Conservation (phyloP, 2,888 invertebrate species). For the Caenorhabditis imperialis region DNA sequence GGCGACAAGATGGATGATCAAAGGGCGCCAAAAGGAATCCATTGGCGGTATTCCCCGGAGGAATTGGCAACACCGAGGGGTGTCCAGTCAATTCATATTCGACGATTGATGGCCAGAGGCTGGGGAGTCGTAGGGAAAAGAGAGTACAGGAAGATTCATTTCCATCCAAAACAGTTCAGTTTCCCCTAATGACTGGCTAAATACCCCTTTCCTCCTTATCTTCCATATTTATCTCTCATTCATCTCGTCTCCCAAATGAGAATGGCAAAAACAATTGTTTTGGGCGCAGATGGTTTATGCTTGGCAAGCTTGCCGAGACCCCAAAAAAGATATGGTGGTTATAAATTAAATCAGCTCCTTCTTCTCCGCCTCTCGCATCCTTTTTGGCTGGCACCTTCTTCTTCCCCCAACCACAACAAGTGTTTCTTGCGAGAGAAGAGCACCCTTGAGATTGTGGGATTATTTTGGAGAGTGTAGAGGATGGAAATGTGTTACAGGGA, state of each 20-base stretch:
- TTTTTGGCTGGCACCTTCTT: conserved; percentile 1
- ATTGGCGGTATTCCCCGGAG: conserved; percentile 25
- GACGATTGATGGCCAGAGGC: conserved; percentile 49
- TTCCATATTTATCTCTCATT: conserved; percentile 26
- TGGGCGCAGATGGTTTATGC: conserved; percentile 51
- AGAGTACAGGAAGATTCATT: background rate
- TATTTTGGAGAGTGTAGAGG: conserved; percentile 24
- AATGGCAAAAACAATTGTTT: conserved; percentile 54
- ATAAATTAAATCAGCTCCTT: conserved; percentile 49
- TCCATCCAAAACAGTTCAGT: conserved; percentile 1
- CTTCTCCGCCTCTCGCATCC: conserved; percentile 19
- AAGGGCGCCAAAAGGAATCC: conserved; percentile 42
- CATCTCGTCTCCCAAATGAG: conserved; percentile 9
- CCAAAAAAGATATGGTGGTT: conserved; percentile 46
- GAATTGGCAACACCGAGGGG: too few relatives aligned
- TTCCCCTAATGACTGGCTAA: conserved; percentile 3
- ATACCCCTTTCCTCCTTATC: conserved; percentile 19
- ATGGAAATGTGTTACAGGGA: conserved; percentile 17
- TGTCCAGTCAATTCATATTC: conserved; percentile 48
- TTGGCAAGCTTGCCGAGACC: background rate
- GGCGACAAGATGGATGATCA: conserved; percentile 53
- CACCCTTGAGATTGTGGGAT: conserved; percentile 48
- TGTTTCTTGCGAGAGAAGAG: conserved; percentile 37
- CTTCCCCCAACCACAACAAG: conserved; percentile 24
- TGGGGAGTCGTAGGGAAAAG: too few relatives aligned